Percentiles rank a stretch among this genome's conserved stretches.
phyloP scores from a whole-genome alignment of 2,113 vertebrate species.

The Podarcis raffonei region DNA sequence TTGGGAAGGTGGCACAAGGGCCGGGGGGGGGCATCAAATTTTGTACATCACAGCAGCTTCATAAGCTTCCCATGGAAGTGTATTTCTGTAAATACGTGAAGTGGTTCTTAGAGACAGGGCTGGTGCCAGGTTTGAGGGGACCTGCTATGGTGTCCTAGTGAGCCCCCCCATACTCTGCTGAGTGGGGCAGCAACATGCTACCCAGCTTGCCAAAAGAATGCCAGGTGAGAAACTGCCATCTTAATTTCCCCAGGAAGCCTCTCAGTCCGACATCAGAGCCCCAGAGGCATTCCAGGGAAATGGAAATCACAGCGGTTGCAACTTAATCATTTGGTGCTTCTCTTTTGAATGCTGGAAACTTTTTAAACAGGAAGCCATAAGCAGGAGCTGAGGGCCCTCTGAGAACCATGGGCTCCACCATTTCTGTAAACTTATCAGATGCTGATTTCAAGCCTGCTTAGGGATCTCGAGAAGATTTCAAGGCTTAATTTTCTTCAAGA shows the following conservation, averaged over 20 bases:
- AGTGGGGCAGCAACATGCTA: background rate
- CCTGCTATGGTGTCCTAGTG: no score
- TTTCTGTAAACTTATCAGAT: background rate
- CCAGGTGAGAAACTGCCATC: background rate
- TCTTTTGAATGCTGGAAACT: background rate
- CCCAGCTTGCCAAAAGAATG: no score
- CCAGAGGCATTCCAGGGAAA: background rate
- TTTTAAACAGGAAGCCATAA: background rate
- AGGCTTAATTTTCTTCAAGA: background rate
- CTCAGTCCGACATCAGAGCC: background rate
- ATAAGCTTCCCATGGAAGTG: background rate
- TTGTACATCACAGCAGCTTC: background rate
- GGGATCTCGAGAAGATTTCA: background rate
- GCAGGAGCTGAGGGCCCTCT: background rate
- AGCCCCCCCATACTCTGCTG: background rate
- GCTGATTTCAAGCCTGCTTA: background rate
- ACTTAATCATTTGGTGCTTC: background rate
- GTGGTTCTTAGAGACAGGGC: no score
- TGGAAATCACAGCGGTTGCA: background rate
- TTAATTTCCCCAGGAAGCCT: background rate
- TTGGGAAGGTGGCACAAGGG: no score
- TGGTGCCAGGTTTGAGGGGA: background rate
- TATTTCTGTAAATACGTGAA: background rate
- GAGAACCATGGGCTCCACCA: background rate
- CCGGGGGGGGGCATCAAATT: no score